Conservation (phyloP, 2,888 invertebrate genomes). For the Mythimna ferrago region DNA sequence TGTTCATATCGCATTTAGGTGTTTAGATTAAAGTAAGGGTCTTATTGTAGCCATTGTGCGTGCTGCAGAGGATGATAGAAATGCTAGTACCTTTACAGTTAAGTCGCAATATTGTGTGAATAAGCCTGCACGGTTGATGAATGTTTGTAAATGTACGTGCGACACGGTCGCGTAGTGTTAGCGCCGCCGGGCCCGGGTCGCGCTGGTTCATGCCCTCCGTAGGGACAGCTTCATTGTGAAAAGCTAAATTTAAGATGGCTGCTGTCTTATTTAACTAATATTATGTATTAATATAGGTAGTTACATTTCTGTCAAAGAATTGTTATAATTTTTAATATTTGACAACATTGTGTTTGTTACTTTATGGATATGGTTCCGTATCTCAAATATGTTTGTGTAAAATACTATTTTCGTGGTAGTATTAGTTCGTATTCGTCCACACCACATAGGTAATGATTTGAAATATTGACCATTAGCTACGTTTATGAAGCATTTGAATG, state of each 20-base stretch:
- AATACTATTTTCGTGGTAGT: constrained; percentile 44
- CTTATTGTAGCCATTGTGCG: constrained; percentile 40
- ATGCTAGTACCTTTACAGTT: constrained; percentile 52
- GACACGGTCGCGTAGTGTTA: constrained; percentile 9
- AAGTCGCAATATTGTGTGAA: constrained; percentile 30
- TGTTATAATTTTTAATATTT: constrained; percentile 52
- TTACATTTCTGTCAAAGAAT: constrained; percentile 40
- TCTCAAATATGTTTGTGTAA: constrained; percentile 43
- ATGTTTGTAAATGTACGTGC: constrained; percentile 28
- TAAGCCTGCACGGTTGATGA: constrained; percentile 21
- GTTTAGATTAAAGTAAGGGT: constrained; percentile 49
- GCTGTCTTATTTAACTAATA: constrained; percentile 32
- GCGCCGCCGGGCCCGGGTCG: constrained; percentile 14
- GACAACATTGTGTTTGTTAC: constrained; percentile 50
- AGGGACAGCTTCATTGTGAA: constrained; percentile 44
- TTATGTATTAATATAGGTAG: constrained; percentile 41
- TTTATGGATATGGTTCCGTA: constrained; percentile 29
- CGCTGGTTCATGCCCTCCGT: constrained; percentile 24
- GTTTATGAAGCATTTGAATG: constrained; percentile 13
- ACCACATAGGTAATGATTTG: constrained; percentile 26
- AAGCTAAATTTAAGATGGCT: constrained; percentile 35
- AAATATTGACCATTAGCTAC: constrained; percentile 17
- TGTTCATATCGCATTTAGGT: constrained; percentile 57
- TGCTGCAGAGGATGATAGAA: constrained; percentile 47
- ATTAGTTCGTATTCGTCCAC: constrained; percentile 47